Percentiles rank a stretch among this genome's conserved stretches.
Conservation (phyloP, 2,888 invertebrate species). For the Anagyrus pseudococci region DNA sequence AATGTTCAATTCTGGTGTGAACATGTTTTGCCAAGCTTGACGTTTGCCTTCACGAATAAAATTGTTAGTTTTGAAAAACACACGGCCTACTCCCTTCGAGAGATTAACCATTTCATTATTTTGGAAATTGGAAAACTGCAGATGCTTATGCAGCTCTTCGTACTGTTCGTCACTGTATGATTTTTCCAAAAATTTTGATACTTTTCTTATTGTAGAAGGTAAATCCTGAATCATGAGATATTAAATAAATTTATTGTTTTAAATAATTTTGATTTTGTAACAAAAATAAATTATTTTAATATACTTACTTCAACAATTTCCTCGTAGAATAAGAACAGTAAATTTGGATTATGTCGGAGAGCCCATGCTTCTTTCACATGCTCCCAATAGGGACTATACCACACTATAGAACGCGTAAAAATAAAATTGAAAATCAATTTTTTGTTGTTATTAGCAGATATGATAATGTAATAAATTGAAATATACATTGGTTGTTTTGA, state of each 20-base stretch:
- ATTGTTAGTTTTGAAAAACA: not conserved
- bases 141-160: conserved; percentile 71
- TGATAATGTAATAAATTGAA: not conserved
- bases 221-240: conserved; percentile 68
- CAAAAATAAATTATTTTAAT: too few species aligned
- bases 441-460: too few species aligned
- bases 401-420: too few species aligned
- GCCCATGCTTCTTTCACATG: conserved; percentile 79
- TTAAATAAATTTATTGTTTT: too few species aligned
- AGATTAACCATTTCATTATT: conserved; percentile 74
- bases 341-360: conserved; percentile 69
- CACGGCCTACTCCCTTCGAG: not conserved
- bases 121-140: conserved; percentile 82
- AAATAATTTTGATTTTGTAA: too few species aligned
- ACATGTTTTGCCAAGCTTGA: not conserved
- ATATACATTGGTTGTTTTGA: not conserved
- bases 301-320: too few species aligned
- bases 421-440: not conserved
- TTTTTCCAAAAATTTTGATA: conserved; percentile 71
- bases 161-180: conserved; percentile 68
- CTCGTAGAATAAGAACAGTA: conserved; percentile 80
- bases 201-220: conserved; percentile 65
- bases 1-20: not conserved
- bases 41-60: conserved; percentile 2
- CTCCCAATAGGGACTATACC: conserved; percentile 76